Percentiles rank a stretch among this genome's conserved stretches.
phyloP scores from a whole-genome alignment of 2,113 vertebrate species.

The Microcebus griseorufus region DNA sequence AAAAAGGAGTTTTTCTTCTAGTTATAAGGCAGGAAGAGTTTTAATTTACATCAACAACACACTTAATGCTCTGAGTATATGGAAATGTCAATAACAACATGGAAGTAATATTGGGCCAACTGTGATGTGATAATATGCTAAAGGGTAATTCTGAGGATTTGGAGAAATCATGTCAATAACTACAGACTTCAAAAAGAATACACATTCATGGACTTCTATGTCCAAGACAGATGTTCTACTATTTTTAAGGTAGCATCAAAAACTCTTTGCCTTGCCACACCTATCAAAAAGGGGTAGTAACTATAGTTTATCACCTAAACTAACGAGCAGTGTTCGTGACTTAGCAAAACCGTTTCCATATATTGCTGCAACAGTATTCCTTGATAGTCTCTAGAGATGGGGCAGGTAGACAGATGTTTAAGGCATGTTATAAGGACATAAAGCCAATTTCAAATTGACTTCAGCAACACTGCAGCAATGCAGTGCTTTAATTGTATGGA shows the following conservation, averaged over 20 bases:
- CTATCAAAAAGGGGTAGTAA: constrained; percentile 1
- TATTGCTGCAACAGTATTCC: neutral
- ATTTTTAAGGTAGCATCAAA: neutral
- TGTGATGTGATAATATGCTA: constrained; percentile 19
- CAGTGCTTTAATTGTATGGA: neutral
- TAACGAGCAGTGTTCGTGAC: neutral
- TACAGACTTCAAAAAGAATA: neutral
- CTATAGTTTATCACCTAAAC: constrained; percentile 12
- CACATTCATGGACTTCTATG: neutral
- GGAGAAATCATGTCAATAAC: neutral
- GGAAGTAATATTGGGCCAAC: constrained; percentile 10
- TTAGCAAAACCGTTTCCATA: constrained; percentile 32
- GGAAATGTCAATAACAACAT: constrained; percentile 52
- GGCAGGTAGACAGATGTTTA: neutral
- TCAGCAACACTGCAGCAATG: neutral
- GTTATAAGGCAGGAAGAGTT: constrained; percentile 20
- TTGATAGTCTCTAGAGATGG: neutral
- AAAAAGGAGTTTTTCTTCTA: neutral
- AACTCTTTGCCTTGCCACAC: neutral
- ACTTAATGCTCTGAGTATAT: constrained; percentile 38
- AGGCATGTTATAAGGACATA: neutral
- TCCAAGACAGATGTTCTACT: neutral
- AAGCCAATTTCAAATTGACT: neutral
- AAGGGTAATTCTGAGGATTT: constrained; percentile 31
- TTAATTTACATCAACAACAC: constrained; percentile 55